Conservation (phyloP, 2,797 vertebrate genomes). For the Pseudopleuronectes americanus region DNA sequence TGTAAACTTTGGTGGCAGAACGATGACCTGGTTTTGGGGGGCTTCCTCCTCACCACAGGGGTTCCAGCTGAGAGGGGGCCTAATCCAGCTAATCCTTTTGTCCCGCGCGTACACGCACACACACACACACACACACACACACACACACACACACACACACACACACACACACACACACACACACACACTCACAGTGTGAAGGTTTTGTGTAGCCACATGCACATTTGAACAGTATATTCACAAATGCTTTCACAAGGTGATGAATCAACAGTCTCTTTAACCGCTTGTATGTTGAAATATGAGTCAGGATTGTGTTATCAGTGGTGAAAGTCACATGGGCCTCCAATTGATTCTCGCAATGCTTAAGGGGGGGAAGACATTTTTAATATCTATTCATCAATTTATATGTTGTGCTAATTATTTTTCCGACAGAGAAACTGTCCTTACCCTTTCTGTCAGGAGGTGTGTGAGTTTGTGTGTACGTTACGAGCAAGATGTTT, state of each 20-base stretch:
- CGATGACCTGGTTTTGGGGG: slow-evolving; percentile 90
- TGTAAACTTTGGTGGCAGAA: slow-evolving; percentile 54
- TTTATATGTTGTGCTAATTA: background rate
- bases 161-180: slow-evolving; percentile 46
- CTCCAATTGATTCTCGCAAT: slow-evolving; percentile 25
- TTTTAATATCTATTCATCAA: background rate
- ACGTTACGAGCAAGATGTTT: background rate
- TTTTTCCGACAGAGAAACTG: background rate
- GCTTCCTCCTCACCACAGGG: slow-evolving; percentile 90
- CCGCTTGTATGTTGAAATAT: slow-evolving; percentile 3
- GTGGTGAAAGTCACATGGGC: background rate
- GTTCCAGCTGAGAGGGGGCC: slow-evolving; percentile 89
- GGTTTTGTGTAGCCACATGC: slow-evolving; percentile 35
- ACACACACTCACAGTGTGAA: slow-evolving; percentile 18
- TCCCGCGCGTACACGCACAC: slow-evolving; percentile 68
- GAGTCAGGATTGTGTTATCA: slow-evolving; percentile 5
- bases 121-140: slow-evolving; percentile 31
- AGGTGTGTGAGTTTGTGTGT: background rate
- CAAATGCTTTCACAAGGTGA: background rate
- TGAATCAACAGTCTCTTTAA: background rate
- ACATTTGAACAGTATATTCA: slow-evolving; percentile 36
- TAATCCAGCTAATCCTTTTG: slow-evolving; percentile 97
- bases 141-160: slow-evolving; percentile 70
- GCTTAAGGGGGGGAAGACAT: slow-evolving; percentile 1
- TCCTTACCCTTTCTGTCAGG: slow-evolving; percentile 6